A percentile compares a stretch with the other conserved stretches of the same genome.
Conservation (phyloP, 2,888 invertebrate genomes). For the Podotricha telesiphe region DNA sequence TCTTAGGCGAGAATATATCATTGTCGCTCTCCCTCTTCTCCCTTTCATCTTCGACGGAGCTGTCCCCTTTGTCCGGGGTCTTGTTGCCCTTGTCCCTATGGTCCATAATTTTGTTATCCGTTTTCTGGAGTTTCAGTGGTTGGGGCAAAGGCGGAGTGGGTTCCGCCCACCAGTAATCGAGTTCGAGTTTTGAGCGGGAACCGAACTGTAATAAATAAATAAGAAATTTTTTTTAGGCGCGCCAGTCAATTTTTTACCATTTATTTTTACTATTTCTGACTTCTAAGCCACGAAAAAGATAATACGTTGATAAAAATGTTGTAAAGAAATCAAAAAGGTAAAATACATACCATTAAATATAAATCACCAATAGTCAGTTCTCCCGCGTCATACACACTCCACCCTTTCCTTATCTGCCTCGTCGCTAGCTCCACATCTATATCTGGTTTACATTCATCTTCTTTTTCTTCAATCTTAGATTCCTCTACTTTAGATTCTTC, state of each 20-base stretch:
- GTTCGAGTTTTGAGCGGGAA: slow-evolving; percentile 87
- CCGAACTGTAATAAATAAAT: slow-evolving; percentile 83
- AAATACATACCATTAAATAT: slow-evolving; percentile 90
- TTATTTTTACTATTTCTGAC: too few species aligned
- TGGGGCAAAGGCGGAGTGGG: slow-evolving; percentile 68
- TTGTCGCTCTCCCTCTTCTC: slow-evolving; percentile 64
- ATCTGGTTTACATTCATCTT: slow-evolving; percentile 54
- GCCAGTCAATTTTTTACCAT: too few species aligned
- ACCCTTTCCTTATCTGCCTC: slow-evolving; percentile 86
- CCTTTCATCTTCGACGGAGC: slow-evolving; percentile 59
- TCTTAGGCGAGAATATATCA: slow-evolving; percentile 73
- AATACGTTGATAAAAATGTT: background rate
- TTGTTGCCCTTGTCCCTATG: slow-evolving; percentile 54
- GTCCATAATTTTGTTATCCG: slow-evolving; percentile 46
- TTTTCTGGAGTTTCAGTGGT: slow-evolving; percentile 48
- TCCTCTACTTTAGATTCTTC: slow-evolving; percentile 53
- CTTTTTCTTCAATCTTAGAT: slow-evolving; percentile 51
- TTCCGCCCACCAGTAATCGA: slow-evolving; percentile 92
- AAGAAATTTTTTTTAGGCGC: too few species aligned
- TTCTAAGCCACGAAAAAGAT: too few species aligned
- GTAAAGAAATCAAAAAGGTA: too few species aligned
- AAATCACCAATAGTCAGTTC: slow-evolving; percentile 94
- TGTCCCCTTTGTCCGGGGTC: slow-evolving; percentile 61
- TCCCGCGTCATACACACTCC: slow-evolving; percentile 90
- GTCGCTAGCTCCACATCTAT: slow-evolving; percentile 68